These are phyloP conservation scores for Bombus fervidus DNA, from an alignment of 1,140 invertebrate genomes.

Conservation along the genomic window DNA sequence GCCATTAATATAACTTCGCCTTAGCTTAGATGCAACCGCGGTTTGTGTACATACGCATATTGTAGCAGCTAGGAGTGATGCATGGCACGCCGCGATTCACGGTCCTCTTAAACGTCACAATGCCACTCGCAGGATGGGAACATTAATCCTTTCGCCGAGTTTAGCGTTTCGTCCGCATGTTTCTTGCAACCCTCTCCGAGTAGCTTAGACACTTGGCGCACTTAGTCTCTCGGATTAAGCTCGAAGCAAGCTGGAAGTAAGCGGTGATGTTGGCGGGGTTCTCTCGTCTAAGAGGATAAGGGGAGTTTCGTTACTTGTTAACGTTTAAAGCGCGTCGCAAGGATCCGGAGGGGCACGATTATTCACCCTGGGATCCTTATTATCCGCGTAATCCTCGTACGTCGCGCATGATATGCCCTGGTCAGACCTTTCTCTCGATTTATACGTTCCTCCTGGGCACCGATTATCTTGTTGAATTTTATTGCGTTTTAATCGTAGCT, in stretches of 20 bases:
- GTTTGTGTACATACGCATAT: constrained; percentile 47
- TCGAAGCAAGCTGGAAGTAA: background rate
- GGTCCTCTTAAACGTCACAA: constrained; percentile 59
- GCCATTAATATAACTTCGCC: constrained; percentile 60
- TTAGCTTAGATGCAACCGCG: constrained; percentile 53
- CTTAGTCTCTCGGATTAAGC: background rate
- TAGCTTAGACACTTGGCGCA: constrained; percentile 29
- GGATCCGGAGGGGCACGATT: background rate
- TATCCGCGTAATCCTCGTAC: background rate
- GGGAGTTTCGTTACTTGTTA: constrained; percentile 31
- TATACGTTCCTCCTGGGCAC: too few species aligned
- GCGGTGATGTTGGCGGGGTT: background rate
- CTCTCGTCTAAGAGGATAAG: constrained; percentile 45
- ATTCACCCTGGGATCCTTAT: constrained; percentile 26
- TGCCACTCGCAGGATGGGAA: constrained; percentile 40
- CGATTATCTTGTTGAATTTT: too few species aligned
- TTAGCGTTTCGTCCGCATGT: constrained; percentile 18
- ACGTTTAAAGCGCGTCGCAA: constrained; percentile 9
- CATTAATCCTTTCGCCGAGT: constrained; percentile 55
- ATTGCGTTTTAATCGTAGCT: too few species aligned
- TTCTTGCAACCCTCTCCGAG: background rate
- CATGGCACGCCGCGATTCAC: constrained; percentile 47
- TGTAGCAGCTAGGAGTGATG: constrained; percentile 43
- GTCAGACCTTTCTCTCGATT: background rate
- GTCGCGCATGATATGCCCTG: background rate